Evolutionary conservation across 2,113 vertebrate species (phyloP).

Genomic region (Pomatostomus ruficeps): DNA sequence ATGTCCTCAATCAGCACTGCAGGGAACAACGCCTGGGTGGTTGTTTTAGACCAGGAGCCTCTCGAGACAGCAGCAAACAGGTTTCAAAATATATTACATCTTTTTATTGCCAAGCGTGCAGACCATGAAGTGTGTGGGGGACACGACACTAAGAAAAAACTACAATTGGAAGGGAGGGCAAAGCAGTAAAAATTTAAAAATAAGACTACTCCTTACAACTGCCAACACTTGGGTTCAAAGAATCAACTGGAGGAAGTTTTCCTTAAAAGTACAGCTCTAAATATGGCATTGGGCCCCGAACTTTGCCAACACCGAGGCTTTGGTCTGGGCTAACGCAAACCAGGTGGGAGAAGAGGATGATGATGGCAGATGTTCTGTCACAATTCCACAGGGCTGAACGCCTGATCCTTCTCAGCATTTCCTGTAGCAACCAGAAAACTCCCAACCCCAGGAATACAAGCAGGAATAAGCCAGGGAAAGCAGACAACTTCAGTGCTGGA

Average conservation of each 20-base stretch:
- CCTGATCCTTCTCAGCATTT: neutral
- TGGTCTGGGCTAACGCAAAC: neutral
- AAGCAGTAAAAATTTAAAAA: slow-evolving; percentile 68
- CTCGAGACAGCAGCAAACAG: slow-evolving; percentile 67
- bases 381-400: neutral
- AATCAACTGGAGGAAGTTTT: slow-evolving; percentile 40
- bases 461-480: neutral
- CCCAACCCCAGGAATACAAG: neutral
- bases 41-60: neutral
- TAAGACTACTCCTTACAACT: slow-evolving; percentile 64
- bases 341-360: neutral
- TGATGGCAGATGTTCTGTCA: neutral
- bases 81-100: slow-evolving; percentile 80
- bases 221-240: slow-evolving; percentile 62
- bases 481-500: neutral
- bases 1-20: fast-evolving
- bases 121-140: slow-evolving; percentile 67
- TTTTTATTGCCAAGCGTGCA: slow-evolving; percentile 78
- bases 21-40: neutral
- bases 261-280: slow-evolving; percentile 49
- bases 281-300: slow-evolving; percentile 29
- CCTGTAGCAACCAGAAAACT: neutral
- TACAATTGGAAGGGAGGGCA: slow-evolving; percentile 49
- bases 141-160: slow-evolving; percentile 53
- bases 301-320: neutral